Evolutionary conservation across 2,113 vertebrate genomes (phyloP).

Genomic region (Gobiocypris rarus): DNA sequence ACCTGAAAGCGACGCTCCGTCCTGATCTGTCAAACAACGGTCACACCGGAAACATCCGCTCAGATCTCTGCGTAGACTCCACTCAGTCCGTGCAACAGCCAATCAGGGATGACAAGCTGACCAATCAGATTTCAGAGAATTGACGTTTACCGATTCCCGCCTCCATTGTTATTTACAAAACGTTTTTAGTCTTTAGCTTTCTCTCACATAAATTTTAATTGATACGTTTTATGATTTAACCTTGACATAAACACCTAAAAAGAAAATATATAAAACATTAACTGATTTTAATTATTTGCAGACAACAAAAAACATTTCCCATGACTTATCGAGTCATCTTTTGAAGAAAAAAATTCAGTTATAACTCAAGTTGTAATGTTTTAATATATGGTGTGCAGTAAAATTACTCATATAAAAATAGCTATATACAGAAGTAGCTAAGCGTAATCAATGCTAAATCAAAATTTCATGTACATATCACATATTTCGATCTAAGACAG

Average conservation of each 20-base stretch:
- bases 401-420: background rate
- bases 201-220: background rate
- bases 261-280: background rate
- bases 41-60: conserved; percentile 62
- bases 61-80: conserved; percentile 38
- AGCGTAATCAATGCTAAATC: background rate
- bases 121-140: conserved; percentile 59
- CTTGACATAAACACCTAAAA: background rate
- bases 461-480: background rate
- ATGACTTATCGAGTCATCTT: background rate
- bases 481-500: background rate
- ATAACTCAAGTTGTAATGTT: background rate
- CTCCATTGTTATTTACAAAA: background rate
- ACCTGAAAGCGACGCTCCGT: conserved; percentile 70
- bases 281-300: background rate
- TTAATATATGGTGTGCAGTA: background rate
- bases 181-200: background rate
- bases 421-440: background rate
- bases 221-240: background rate
- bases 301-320: background rate
- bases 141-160: background rate
- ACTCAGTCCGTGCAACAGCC: conserved; percentile 58
- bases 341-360: background rate
- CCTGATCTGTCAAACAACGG: conserved; percentile 65
- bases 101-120: conserved; percentile 53